Evolutionary conservation across 2,113 vertebrate species (phyloP).

Genomic region (Poicephalus gulielmi): DNA sequence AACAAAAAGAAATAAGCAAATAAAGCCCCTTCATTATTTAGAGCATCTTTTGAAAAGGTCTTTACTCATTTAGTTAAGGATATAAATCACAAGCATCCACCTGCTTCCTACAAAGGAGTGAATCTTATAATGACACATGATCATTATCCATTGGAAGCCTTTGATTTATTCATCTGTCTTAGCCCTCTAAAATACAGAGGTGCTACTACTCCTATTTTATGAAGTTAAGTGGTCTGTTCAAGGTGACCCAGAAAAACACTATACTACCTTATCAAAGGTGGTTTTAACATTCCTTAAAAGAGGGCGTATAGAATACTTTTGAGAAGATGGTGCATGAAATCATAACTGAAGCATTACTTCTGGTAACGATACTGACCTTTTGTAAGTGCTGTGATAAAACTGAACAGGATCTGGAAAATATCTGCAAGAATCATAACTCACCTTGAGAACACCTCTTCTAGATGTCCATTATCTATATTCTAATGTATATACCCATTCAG

Average conservation of each 20-base stretch:
- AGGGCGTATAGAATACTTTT: neutral
- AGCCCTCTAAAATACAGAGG: neutral
- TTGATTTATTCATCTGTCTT: neutral
- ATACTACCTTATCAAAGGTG: neutral
- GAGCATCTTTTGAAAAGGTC: neutral
- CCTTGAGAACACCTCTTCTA: neutral
- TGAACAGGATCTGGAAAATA: neutral
- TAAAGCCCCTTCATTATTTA: neutral
- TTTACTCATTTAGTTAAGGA: neutral
- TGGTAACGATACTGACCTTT: neutral
- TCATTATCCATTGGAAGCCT: neutral
- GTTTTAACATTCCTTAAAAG: neutral
- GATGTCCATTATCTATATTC: neutral
- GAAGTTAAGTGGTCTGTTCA: neutral
- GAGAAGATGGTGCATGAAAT: conserved; percentile 32
- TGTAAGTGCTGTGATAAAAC: conserved; percentile 26
- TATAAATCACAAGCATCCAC: neutral
- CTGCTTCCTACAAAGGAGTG: neutral
- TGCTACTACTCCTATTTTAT: neutral
- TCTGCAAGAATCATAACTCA: neutral
- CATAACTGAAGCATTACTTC: neutral
- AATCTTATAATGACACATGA: neutral
- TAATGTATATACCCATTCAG: neutral
- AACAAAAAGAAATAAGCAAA: neutral
- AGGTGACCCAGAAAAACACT: conserved; percentile 1